Conservation (phyloP, 2,113 vertebrate species). For the Syngnathoides biaculeatus region DNA sequence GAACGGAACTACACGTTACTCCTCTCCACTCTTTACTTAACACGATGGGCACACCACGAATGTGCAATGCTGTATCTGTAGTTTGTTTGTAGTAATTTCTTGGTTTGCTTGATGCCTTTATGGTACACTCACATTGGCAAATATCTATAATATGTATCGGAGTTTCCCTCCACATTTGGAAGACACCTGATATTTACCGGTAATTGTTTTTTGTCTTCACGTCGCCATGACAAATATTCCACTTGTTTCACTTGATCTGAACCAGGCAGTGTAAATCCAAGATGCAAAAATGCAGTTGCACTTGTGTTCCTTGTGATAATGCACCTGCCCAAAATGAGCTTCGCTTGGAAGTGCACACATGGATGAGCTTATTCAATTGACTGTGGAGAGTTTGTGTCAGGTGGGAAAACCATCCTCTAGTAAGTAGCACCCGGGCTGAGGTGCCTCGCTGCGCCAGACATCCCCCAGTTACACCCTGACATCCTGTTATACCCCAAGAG, state of each 20-base stretch:
- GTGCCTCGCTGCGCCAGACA: not conserved
- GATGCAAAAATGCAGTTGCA: not conserved
- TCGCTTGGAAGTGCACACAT: not conserved
- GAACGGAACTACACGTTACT: too few relatives aligned
- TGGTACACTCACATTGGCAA: too few relatives aligned
- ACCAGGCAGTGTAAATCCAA: not conserved
- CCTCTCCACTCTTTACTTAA: not conserved
- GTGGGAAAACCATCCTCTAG: constrained; percentile 72
- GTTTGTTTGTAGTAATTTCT: too few relatives aligned
- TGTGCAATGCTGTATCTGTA: not conserved
- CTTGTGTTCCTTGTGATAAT: not conserved
- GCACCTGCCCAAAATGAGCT: not conserved
- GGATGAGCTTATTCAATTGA: constrained; percentile 21
- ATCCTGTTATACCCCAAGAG: constrained; percentile 3
- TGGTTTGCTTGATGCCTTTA: too few relatives aligned
- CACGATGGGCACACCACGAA: too few relatives aligned
- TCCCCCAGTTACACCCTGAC: constrained; percentile 4
- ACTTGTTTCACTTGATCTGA: not conserved
- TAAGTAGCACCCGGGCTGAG: not conserved
- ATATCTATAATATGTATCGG: not conserved
- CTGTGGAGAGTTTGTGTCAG: not conserved
- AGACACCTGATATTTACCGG: not conserved
- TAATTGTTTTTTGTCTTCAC: not conserved
- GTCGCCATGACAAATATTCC: not conserved
- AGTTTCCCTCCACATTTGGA: not conserved